phyloP scores from a whole-genome alignment of 2,888 invertebrate genomes.

The Loripinus fragilis region DNA sequence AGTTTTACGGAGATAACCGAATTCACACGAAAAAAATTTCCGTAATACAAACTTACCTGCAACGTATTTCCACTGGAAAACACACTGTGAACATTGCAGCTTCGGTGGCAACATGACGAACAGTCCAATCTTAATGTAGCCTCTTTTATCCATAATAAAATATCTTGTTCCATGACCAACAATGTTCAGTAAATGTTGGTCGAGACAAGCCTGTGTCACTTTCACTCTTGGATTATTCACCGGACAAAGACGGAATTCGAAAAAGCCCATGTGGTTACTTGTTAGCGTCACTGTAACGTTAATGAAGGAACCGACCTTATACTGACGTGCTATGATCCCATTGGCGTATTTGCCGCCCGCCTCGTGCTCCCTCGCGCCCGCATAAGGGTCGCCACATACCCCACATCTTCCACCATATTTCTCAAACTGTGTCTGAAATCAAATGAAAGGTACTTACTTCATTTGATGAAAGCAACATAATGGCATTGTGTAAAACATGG shows the following conservation, averaged over 20 bases:
- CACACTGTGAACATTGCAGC: constrained; percentile 80
- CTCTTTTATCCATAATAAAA: constrained; percentile 38
- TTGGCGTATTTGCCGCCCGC: constrained; percentile 69
- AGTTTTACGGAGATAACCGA: no score
- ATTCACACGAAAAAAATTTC: no score
- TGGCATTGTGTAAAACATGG: no score
- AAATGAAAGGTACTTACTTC: no score
- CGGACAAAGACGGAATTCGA: constrained; percentile 63
- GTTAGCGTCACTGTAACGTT: constrained; percentile 60
- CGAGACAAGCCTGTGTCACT: constrained; percentile 57
- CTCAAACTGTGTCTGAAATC: constrained; percentile 60
- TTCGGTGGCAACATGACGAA: constrained; percentile 74
- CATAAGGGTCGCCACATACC: constrained; percentile 93
- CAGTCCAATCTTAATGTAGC: constrained; percentile 34
- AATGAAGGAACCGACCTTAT: constrained; percentile 54
- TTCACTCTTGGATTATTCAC: constrained; percentile 51
- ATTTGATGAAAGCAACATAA: no score
- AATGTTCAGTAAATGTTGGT: constrained; percentile 73
- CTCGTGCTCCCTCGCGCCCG: constrained; percentile 73
- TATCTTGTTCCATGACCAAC: constrained; percentile 60
- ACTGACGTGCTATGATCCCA: constrained; percentile 59
- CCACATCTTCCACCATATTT: constrained; percentile 89
- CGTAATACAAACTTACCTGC: constrained; percentile 80
- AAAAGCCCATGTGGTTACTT: constrained; percentile 62
- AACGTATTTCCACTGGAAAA: constrained; percentile 83